Percentiles rank a stretch among this genome's conserved stretches.
These are phyloP conservation scores for Cyaniris semiargus DNA, from an alignment of 2,888 invertebrate genomes.

Conservation along the genomic window DNA sequence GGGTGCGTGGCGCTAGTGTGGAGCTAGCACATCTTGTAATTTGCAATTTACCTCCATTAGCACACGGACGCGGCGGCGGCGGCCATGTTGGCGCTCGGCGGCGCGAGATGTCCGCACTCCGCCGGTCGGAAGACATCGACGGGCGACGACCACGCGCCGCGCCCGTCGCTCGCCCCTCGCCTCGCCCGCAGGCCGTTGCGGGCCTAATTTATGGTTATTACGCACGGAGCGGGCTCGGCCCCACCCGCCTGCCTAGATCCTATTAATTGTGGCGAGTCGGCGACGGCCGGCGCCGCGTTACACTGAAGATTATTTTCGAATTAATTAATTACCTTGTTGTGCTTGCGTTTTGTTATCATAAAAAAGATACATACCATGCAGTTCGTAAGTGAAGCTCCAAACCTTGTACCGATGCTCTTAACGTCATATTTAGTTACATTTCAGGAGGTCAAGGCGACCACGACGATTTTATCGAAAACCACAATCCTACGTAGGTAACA, in stretches of 20 bases:
- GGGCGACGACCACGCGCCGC: constrained; percentile 34
- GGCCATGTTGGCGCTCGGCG: constrained; percentile 22
- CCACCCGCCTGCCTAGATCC: constrained; percentile 14
- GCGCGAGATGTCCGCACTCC: neutral
- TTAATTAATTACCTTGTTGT: neutral
- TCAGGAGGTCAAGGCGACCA: neutral
- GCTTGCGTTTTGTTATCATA: neutral
- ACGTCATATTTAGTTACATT: neutral
- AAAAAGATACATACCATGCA: neutral
- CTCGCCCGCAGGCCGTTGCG: neutral
- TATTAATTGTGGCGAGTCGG: constrained; percentile 11
- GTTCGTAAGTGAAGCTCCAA: neutral
- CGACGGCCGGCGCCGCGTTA: neutral
- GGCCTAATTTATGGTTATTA: constrained; percentile 9
- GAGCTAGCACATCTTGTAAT: constrained; percentile 16
- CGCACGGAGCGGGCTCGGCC: constrained; percentile 7
- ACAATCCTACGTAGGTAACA: neutral
- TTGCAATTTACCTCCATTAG: constrained; percentile 26
- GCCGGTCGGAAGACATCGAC: constrained; percentile 29
- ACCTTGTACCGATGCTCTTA: neutral
- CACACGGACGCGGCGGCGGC: constrained; percentile 4
- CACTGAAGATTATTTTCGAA: neutral
- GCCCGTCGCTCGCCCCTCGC: neutral
- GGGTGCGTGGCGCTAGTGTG: constrained; percentile 1
- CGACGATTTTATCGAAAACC: neutral